Evolutionary conservation across 2,888 invertebrate species (phyloP).

Genomic region (Acleris holmiana): DNA sequence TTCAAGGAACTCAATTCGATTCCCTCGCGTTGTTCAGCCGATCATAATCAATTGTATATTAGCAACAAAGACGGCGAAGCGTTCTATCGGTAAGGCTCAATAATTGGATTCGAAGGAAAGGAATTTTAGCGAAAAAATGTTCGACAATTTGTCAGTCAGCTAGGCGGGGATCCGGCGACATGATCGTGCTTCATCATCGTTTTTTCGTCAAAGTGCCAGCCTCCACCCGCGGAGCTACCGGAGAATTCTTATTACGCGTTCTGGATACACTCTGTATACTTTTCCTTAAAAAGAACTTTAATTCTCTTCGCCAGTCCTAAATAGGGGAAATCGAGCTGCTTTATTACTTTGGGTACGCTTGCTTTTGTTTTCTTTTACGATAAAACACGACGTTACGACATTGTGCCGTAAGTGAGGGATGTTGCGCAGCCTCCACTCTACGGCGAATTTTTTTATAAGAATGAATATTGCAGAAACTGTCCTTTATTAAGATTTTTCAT

Average conservation of each 20-base stretch:
- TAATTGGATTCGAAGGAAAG: constrained; percentile 74
- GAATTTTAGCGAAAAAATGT: constrained; percentile 75
- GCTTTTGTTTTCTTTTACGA: constrained; percentile 73
- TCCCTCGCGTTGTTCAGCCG: constrained; percentile 41
- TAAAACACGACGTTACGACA: constrained; percentile 69
- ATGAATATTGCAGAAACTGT: constrained; percentile 41
- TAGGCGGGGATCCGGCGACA: constrained; percentile 65
- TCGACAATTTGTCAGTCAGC: constrained; percentile 76
- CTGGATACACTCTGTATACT: constrained; percentile 69
- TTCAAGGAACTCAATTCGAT: constrained; percentile 40
- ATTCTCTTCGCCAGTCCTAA: constrained; percentile 68
- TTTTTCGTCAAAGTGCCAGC: constrained; percentile 70
- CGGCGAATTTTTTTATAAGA: constrained; percentile 55
- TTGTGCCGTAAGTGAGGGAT: constrained; percentile 63
- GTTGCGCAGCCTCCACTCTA: constrained; percentile 51
- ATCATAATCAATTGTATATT: constrained; percentile 43
- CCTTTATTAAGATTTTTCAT: constrained; percentile 5
- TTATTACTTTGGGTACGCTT: constrained; percentile 71
- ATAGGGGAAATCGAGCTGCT: constrained; percentile 71
- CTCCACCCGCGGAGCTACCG: constrained; percentile 57
- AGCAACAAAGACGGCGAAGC: constrained; percentile 52
- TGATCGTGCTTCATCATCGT: constrained; percentile 79
- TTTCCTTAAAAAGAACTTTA: constrained; percentile 72
- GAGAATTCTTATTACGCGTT: constrained; percentile 73
- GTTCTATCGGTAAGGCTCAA: constrained; percentile 65